Conservation (phyloP, 2,797 vertebrate species). For the Girardinus metallicus region DNA sequence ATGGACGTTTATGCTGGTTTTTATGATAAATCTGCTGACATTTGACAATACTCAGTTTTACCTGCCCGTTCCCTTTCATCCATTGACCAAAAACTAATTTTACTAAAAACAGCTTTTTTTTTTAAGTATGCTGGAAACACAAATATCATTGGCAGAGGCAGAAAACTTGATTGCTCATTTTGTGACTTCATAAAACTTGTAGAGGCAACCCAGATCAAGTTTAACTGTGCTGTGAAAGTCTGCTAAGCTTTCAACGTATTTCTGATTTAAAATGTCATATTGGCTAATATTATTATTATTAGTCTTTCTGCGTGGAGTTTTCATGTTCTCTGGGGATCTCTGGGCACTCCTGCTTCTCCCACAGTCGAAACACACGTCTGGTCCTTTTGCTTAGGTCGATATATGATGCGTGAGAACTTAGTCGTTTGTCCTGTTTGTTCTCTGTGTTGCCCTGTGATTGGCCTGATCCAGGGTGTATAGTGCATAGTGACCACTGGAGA, state of each 20-base stretch:
- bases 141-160: neutral
- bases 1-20: constrained; percentile 8
- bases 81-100: neutral
- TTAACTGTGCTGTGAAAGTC: neutral
- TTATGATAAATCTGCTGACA: neutral
- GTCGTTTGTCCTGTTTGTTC: neutral
- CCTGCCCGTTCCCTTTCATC: neutral
- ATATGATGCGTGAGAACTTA: neutral
- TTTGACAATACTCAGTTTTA: neutral
- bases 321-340: neutral
- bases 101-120: neutral
- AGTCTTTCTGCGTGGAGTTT: neutral
- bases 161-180: neutral
- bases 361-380: neutral
- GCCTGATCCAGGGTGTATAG: neutral
- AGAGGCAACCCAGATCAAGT: neutral
- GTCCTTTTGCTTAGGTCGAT: neutral
- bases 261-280: neutral
- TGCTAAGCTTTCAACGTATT: neutral
- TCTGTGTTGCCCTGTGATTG: neutral
- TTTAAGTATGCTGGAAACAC: neutral
- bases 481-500: neutral
- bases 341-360: neutral
- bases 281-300: neutral
- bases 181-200: neutral